These are phyloP conservation scores for Phoebastria nigripes DNA, from an alignment of 2,797 vertebrate species.

Conservation along the genomic window DNA sequence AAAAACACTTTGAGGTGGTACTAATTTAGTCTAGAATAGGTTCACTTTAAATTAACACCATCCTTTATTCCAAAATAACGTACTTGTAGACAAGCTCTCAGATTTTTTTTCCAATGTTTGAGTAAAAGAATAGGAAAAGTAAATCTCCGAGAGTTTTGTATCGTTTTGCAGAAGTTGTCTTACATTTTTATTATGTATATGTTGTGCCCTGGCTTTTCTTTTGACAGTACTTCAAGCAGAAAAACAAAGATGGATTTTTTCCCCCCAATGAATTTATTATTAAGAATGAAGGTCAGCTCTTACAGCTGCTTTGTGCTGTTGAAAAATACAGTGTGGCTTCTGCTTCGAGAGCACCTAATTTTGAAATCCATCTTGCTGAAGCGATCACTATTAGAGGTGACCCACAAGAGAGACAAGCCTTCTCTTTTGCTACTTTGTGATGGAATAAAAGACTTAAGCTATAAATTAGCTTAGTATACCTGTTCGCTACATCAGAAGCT, in stretches of 20 bases:
- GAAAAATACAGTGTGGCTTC: conserved; percentile 2
- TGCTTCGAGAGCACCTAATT: background rate
- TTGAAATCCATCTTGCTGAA: conserved; percentile 47
- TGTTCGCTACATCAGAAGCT: background rate
- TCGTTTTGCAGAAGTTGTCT: background rate
- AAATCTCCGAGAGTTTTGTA: background rate
- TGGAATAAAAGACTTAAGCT: background rate
- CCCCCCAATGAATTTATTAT: background rate
- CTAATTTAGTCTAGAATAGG: background rate
- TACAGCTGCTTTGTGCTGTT: background rate
- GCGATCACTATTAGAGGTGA: conserved; percentile 36
- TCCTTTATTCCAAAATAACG: background rate
- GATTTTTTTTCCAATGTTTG: background rate
- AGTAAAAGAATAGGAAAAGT: background rate
- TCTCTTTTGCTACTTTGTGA: conserved; percentile 5
- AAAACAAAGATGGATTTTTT: conserved; percentile 25
- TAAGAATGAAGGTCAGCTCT: conserved; percentile 46
- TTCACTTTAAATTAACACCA: background rate
- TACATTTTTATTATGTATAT: background rate
- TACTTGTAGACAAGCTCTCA: background rate
- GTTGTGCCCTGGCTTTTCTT: background rate
- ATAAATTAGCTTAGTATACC: conserved; percentile 2
- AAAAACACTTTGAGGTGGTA: background rate
- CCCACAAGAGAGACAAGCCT: background rate
- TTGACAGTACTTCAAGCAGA: conserved; percentile 9